A percentile compares a stretch with the other conserved stretches of the same genome.
Evolutionary conservation across 2,888 invertebrate genomes (phyloP).

Genomic region (Sinotaia quadrata): DNA sequence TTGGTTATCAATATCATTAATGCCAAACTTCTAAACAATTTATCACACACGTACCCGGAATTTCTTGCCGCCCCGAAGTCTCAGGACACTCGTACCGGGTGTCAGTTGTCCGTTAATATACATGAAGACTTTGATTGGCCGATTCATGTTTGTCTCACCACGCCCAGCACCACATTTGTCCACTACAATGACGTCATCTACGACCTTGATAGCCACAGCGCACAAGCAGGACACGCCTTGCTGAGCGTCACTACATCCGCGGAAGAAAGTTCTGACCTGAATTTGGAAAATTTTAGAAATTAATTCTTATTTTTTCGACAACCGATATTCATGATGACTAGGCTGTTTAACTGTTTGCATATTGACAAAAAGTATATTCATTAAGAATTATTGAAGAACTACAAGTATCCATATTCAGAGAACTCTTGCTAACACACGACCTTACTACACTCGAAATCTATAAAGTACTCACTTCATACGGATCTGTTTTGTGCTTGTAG

Average conservation of each 20-base stretch:
- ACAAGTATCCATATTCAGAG: too few species aligned
- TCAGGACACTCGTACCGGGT: slow-evolving; percentile 41
- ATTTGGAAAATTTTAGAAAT: slow-evolving; percentile 2
- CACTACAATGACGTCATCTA: slow-evolving; percentile 57
- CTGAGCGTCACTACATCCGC: slow-evolving; percentile 38
- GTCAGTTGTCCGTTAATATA: slow-evolving; percentile 53
- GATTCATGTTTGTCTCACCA: slow-evolving; percentile 18
- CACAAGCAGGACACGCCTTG: slow-evolving; percentile 53
- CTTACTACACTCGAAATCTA: neutral
- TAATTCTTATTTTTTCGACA: too few species aligned
- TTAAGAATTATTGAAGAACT: too few species aligned
- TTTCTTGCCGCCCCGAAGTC: slow-evolving; percentile 40
- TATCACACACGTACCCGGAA: slow-evolving; percentile 44
- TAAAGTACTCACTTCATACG: slow-evolving; percentile 49
- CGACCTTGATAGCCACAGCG: slow-evolving; percentile 52
- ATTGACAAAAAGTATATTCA: too few species aligned
- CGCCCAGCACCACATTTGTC: slow-evolving; percentile 49
- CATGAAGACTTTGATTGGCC: slow-evolving; percentile 36
- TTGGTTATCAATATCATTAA: neutral
- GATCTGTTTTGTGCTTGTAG: slow-evolving; percentile 53
- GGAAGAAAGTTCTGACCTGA: slow-evolving; percentile 43
- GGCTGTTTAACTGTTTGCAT: too few species aligned
- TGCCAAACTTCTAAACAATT: too few species aligned
- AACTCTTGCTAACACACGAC: neutral
- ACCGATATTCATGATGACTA: too few species aligned